Evolutionary conservation across 1,140 invertebrate genomes (phyloP).

Genomic region (Sogatella furcifera): DNA sequence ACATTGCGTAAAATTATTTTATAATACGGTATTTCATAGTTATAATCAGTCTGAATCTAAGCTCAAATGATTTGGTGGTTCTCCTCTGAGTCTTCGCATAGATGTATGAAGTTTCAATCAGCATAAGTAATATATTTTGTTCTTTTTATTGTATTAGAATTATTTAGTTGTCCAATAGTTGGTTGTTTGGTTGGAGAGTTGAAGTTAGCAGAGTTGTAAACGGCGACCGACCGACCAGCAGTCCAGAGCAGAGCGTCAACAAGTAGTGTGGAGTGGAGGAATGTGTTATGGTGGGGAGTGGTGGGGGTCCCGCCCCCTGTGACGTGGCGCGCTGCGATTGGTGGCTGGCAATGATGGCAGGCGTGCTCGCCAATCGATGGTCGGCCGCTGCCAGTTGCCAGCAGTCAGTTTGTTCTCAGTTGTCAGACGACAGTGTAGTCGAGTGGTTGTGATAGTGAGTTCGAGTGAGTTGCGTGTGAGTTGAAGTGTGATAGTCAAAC

Average conservation of each 20-base stretch:
- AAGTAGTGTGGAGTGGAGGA: constrained; percentile 13
- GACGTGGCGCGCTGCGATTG: constrained; percentile 19
- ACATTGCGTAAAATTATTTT: too few species aligned
- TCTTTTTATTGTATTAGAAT: too few species aligned
- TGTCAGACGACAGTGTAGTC: constrained; percentile 6
- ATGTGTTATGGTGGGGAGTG: background rate
- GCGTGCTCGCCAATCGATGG: constrained; percentile 23
- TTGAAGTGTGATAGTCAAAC: constrained; percentile 36
- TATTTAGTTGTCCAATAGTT: too few species aligned
- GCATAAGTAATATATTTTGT: too few species aligned
- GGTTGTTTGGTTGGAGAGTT: too few species aligned
- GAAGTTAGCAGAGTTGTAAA: background rate
- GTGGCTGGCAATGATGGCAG: constrained; percentile 21
- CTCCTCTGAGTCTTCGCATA: too few species aligned
- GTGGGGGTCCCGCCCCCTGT: constrained; percentile 9
- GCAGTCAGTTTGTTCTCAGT: background rate
- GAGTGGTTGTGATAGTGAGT: background rate
- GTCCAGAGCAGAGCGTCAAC: constrained; percentile 15
- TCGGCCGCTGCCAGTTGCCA: background rate
- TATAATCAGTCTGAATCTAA: too few species aligned
- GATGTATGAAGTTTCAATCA: too few species aligned
- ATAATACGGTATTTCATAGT: too few species aligned
- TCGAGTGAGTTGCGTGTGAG: background rate
- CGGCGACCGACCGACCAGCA: background rate
- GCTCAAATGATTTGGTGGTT: too few species aligned